Base-by-base conservation (phyloP, 2,113 vertebrate species). In the Callipepla squamata region DNA sequence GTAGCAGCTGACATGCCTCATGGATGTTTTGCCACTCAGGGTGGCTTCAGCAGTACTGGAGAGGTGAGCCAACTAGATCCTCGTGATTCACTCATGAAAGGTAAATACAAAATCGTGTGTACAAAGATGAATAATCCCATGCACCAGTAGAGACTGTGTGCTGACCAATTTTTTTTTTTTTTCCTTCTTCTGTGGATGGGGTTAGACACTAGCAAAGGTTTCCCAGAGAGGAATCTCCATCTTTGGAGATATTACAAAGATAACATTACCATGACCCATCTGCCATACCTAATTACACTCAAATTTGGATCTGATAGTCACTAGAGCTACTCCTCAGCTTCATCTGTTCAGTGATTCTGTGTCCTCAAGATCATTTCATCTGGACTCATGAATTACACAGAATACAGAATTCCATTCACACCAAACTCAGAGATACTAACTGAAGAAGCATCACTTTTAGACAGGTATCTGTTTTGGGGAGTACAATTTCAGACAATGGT, bases 1-100 rank as follows among this genome's bases (percentile, higher is more conserved):
- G 17, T 17, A 26, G 8, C 21, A 32, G 38, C 9, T 0, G 0
- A 21, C 17, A 65, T 4, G 28, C 5, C 44, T 44, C 13, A 10
- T 20, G 3, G 6, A 7, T 50, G 57, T 22, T 13, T 1, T 67
- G 38, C 13, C n/a, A 30, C 70, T 66, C 65, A 74, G 73, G 48
- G 30, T 3, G 13, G 63, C 20, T 12, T 78, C 1, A 0, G 38
- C 42, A 30, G 23, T 36, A 9, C 26, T 45, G 36, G 38, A 45
- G 34, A 51, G 75, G 53, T 42, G 26, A 34, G 13, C 19, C 30
- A 53, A 5, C n/a, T 45, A 23, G 13, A 58, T 18, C 8, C 5
- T 53, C 9, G 7, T 7, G 25, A 36, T 57, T 57, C 55, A 30
- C 55, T 58, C 23, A 62, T 40, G 36, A 69, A 51, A 53, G 23